Conservation (phyloP, 2,113 vertebrate genomes). For the Actenoides hombroni region DNA sequence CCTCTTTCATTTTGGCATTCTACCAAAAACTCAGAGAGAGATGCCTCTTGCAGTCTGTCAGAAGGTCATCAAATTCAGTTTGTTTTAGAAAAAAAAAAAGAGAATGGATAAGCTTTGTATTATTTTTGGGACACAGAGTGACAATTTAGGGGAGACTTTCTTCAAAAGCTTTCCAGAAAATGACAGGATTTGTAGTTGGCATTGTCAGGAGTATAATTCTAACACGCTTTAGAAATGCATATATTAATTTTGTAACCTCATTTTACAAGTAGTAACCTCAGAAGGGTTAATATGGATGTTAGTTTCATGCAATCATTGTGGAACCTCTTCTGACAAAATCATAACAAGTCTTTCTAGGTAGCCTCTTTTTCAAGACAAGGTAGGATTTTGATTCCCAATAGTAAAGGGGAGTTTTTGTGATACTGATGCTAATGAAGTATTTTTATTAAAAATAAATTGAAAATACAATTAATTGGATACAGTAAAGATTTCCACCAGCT, state of each 20-base stretch:
- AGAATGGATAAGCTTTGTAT: not conserved
- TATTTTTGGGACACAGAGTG: not conserved
- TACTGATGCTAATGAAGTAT: not conserved
- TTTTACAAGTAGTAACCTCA: not conserved
- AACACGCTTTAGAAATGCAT: not conserved
- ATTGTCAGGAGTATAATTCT: not conserved
- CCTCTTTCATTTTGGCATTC: not conserved
- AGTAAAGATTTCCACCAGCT: constrained; percentile 49
- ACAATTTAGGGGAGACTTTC: not conserved
- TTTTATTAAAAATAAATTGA: constrained; percentile 42
- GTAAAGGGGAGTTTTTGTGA: not conserved
- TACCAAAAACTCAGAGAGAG: not conserved
- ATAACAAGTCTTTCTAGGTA: constrained; percentile 28
- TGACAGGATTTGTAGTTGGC: not conserved
- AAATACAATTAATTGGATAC: constrained; percentile 63
- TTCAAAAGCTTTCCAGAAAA: constrained; percentile 23
- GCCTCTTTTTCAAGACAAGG: constrained; percentile 20
- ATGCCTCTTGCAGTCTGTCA: not conserved
- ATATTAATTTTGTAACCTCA: not conserved
- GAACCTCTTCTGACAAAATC: constrained; percentile 31
- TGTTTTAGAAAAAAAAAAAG: not conserved
- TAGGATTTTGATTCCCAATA: not conserved
- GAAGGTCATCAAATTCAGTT: not conserved
- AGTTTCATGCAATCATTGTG: not conserved
- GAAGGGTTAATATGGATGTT: not conserved